Percentiles rank a stretch among this genome's conserved stretches.
Conservation (phyloP, 2,797 vertebrate species). For the Salarias fasciatus region DNA sequence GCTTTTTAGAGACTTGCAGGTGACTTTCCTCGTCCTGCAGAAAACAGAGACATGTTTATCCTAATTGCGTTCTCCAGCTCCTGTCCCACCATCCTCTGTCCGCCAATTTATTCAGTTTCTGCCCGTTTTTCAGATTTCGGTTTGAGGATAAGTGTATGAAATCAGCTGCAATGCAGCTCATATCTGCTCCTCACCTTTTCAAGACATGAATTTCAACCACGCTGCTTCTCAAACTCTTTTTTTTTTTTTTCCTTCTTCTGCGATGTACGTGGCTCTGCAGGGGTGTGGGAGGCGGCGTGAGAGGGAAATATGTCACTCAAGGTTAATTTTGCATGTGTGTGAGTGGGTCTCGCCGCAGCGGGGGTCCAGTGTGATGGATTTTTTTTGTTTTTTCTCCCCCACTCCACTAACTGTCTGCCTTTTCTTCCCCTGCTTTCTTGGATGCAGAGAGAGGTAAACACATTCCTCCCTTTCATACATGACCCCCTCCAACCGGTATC, state of each 20-base stretch:
- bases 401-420: slow-evolving; percentile 59
- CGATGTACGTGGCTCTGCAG: too few relatives aligned
- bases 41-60: slow-evolving; percentile 24
- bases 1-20: slow-evolving; percentile 5
- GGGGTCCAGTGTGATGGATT: neutral
- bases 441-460: slow-evolving; percentile 83
- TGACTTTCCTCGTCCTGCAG: slow-evolving; percentile 1
- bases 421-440: slow-evolving; percentile 68
- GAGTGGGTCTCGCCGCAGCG: slow-evolving; percentile 15
- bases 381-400: neutral
- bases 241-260: too few relatives aligned
- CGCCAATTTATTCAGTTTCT: slow-evolving; percentile 4
- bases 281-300: neutral
- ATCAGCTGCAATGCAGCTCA: slow-evolving; percentile 23
- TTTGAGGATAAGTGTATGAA: slow-evolving; percentile 12
- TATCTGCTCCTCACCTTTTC: slow-evolving; percentile 2
- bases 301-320: slow-evolving; percentile 23
- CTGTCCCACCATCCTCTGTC: neutral
- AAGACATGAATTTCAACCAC: neutral
- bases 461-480: slow-evolving; percentile 41
- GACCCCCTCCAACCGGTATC: slow-evolving; percentile 15
- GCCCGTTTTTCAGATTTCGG: neutral
- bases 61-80: neutral
- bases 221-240: slow-evolving; percentile 1
- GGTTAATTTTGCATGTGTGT: slow-evolving; percentile 26